Evolutionary conservation across 1,140 invertebrate species (phyloP), one percentile per base, ranked within the genome.

Genomic region (Drosophila rhopaloa): DNA sequence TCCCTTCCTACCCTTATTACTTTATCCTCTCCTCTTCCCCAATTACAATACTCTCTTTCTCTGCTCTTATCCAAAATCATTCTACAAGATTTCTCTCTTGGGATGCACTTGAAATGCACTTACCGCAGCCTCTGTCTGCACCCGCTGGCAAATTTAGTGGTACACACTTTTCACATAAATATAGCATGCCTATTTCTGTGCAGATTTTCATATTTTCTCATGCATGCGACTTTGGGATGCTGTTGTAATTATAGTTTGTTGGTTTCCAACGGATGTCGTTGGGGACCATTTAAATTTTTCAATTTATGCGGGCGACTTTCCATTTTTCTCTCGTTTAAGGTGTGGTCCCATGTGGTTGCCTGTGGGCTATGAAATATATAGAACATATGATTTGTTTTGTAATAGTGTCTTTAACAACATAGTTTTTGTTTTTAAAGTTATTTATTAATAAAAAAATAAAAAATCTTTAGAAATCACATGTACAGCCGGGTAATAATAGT

Each of bases 301-400:
- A 68, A 68, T 56, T 70, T 67, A 68, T 71, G 65, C 63, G 63
- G 50, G 63, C 50, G 63, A 68, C 67, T 68, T 57, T 67, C 43
- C 48, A 55, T 47, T 46, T 67, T 66, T 24, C 66, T 16, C 10
- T 27, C 10, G 5, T 14, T 62, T 47, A 32, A 32, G 58, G 62
- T 48, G 62, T 47, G 62, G 35, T 27, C 9, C 14, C 5, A 11
- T 14, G 53, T 37, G 19, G 13, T 13, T 5, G 19, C 1, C 19
- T 13, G 2, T n/a, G n/a, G 2, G 10, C 13, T n/a, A 0, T 24
- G 1, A 4, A 44, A 14, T 27, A 5, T 1, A 57, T 10, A 55
- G 1, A 40, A 14, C 9, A 9, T 6, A 5, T n/a, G 0, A 10
- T 24, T 9, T 0, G 7, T 9, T 9, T 57, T 0, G 6, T 9